Base-by-base conservation (phyloP, 2,888 invertebrate species). In the Nomada fucata region DNA sequence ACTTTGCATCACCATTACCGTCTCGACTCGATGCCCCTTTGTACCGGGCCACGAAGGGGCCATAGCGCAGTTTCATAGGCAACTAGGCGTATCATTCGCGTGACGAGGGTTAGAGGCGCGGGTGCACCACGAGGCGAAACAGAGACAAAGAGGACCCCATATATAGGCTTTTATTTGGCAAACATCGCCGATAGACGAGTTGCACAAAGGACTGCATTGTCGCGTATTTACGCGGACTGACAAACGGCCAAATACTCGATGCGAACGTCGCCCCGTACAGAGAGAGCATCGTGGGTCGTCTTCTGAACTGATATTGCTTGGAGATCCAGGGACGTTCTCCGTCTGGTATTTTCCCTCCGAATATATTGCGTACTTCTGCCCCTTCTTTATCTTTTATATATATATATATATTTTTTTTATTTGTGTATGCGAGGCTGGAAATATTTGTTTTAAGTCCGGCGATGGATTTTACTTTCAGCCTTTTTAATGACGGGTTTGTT, bases 1-100 rank as follows among this genome's bases (percentile, higher is more conserved):
- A 91, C 91, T 92, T 92, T 92, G 92, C 92, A 92, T 92, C 89
- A 88, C 89, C 87, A 88, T 89, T 88, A 89, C 91, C 79, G 85
- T 82, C 72, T 61, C 86, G 85, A 85, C 88, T 86, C 75, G 85
- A 84, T 86, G 85, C 83, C 86, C 86, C 86, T 85, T 88, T 88
- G 85, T 86, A 77, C 79, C 42, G 20, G 11, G 61, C 71, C 23
- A 44, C 70, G 76, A 64, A 88, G 90, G 91, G 91, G 91, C 44
- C 92, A 92, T 92, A 91, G 91, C 91, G 88, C 89, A 91, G 90
- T 92, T 91, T 91, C 91, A 92, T 92, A 92, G 91, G 90, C 93
- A 93, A 93, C 93, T 93, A 93, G 93, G 93, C 93, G 92, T 92
- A 92, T 93, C 93, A 92, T 92, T 91, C 92, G 89, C 90, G 91